Conservation (phyloP, 1,140 invertebrate genomes). For the Nasonia longicornis region DNA sequence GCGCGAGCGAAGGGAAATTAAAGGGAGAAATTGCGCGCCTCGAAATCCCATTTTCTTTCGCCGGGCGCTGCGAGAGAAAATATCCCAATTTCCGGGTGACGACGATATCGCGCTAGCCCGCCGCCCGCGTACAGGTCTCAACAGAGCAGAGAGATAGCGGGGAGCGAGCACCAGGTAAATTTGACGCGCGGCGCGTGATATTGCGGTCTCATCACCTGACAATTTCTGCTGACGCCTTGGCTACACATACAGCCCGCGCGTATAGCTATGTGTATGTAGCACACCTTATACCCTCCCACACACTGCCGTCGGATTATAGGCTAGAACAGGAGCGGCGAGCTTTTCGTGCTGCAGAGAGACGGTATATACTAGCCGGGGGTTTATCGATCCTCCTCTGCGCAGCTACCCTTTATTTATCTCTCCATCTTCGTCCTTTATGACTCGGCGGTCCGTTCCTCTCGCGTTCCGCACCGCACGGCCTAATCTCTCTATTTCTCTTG, state of each 20-base stretch:
- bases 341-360: neutral
- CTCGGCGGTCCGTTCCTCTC: neutral
- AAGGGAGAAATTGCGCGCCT: conserved; percentile 39
- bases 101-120: neutral
- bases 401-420: neutral
- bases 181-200: conserved; percentile 28
- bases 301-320: conserved; percentile 16
- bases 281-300: neutral
- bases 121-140: neutral
- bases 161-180: conserved; percentile 21
- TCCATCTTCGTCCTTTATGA: conserved; percentile 6
- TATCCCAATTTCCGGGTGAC: conserved; percentile 36
- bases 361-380: neutral
- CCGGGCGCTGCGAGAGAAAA: conserved; percentile 30
- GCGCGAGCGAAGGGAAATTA: conserved; percentile 39
- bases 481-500: conserved; percentile 26
- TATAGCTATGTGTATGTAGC: neutral
- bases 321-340: conserved; percentile 2
- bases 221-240: conserved; percentile 30
- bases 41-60: conserved; percentile 38
- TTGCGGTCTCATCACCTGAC: conserved; percentile 36
- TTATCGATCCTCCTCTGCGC: conserved; percentile 26
- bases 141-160: neutral
- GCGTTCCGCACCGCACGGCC: neutral
- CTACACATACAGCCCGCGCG: neutral